phyloP scores from a whole-genome alignment of 2,888 invertebrate species.

The Seira ritae region DNA sequence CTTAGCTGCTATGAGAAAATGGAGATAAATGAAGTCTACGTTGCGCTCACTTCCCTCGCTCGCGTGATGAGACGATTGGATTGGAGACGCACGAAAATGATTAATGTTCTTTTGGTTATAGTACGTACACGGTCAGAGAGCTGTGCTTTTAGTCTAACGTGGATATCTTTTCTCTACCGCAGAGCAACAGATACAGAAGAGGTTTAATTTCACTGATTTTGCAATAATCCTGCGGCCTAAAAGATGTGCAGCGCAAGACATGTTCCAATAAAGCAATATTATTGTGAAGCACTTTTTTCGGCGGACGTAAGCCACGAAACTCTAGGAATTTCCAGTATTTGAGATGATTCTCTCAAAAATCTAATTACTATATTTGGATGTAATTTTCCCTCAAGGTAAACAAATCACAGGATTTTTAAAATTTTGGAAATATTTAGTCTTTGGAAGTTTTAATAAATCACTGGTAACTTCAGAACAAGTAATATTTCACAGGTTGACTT shows the following conservation, averaged over 20 bases:
- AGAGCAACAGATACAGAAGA: neutral
- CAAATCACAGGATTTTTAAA: too few relatives aligned
- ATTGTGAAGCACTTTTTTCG: too few relatives aligned
- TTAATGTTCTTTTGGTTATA: neutral
- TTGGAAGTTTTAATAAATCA: neutral
- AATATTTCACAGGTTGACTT: neutral
- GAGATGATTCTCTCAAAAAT: too few relatives aligned
- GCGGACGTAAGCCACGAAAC: neutral
- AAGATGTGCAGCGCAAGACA: too few relatives aligned
- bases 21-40: neutral
- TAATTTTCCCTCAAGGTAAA: neutral
- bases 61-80: conserved; percentile 1
- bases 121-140: neutral
- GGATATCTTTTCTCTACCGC: neutral
- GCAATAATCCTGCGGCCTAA: neutral
- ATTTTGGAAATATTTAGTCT: neutral
- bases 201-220: neutral
- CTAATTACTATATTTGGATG: neutral
- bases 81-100: neutral
- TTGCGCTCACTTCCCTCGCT: neutral
- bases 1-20: too few relatives aligned
- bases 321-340: neutral
- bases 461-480: neutral
- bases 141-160: too few relatives aligned
- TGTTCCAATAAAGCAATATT: too few relatives aligned